phyloP scores from a whole-genome alignment of 92 coral and sea anemone genomes.

The Montipora capitata region DNA sequence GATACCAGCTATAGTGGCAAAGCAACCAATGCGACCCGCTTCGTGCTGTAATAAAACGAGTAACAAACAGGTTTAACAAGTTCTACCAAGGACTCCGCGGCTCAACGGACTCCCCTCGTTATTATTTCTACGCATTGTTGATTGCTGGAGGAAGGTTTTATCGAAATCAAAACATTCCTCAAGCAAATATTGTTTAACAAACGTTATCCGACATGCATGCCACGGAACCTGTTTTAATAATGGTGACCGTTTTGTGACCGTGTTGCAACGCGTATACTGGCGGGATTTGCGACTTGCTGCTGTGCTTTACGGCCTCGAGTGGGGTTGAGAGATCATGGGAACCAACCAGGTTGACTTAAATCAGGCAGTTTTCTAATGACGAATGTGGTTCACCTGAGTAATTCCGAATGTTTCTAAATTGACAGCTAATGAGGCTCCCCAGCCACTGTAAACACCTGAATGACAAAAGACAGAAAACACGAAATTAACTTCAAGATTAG shows the following conservation, averaged over 20 bases:
- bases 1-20: constrained; percentile 96
- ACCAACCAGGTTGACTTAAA: neutral
- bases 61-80: neutral
- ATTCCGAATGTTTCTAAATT: constrained; percentile 92
- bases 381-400: constrained; percentile 76
- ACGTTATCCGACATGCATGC: too few species aligned
- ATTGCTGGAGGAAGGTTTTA: too few species aligned
- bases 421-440: constrained; percentile 98
- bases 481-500: too few species aligned
- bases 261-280: too few species aligned
- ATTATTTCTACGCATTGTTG: too few species aligned
- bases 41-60: constrained; percentile 58
- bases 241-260: too few species aligned
- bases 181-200: too few species aligned
- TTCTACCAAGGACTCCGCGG: neutral
- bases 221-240: too few species aligned
- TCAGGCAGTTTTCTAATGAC: neutral
- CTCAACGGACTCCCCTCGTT: too few species aligned
- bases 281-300: neutral
- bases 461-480: neutral
- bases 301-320: neutral
- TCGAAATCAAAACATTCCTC: too few species aligned
- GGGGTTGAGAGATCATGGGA: neutral
- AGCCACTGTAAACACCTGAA: constrained; percentile 97
- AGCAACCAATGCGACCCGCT: constrained; percentile 97